Evolutionary conservation across 1,140 invertebrate genomes (phyloP), one percentile per base, ranked within the genome.

Genomic region (Solenopsis fugax): DNA sequence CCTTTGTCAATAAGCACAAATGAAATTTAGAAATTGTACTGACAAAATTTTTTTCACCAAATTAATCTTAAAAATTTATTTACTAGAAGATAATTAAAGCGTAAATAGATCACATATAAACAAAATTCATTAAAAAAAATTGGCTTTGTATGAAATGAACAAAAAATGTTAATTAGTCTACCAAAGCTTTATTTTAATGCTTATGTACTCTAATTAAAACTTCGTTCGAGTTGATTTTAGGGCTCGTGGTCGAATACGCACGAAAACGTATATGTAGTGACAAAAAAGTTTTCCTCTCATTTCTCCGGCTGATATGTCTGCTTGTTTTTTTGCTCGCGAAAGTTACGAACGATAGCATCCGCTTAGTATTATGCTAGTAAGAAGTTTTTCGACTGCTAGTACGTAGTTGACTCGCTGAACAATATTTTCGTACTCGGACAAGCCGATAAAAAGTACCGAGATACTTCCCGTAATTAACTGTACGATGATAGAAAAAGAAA

Each of bases 381-480:
- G 37, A 58, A 84, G 65, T 87, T 85, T 85, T 71, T 45, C 18
- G 48, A 62, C 64, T 73, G 50, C 56, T 60, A n/a, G 86, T 86
- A 89, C 76, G 48, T 80, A 88, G 91, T 89, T 86, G 62, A 71
- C 75, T 84, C 80, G 80, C 69, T 24, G 80, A 84, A 84, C 87
- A 93, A 94, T 93, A 93, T 93, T 92, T 92, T 93, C 78, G 90
- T 92, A 87, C 80, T 91, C 75, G 87, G 88, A 92, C 91, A 85
- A 93, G 86, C 78, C 88, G 92, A 93, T 94, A 94, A 94, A 94
- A 94, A 93, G 88, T 90, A 87, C 85, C 41, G 85, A 86, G 93
- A 93, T 93, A 92, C 92, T 92, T 91, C 85, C 69, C 81, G 92
- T 93, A 94, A 95, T 93, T 94, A 94, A 93, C 67, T 72, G 29